phyloP scores from a whole-genome alignment of 1,140 invertebrate species.

The Drosophila erecta region DNA sequence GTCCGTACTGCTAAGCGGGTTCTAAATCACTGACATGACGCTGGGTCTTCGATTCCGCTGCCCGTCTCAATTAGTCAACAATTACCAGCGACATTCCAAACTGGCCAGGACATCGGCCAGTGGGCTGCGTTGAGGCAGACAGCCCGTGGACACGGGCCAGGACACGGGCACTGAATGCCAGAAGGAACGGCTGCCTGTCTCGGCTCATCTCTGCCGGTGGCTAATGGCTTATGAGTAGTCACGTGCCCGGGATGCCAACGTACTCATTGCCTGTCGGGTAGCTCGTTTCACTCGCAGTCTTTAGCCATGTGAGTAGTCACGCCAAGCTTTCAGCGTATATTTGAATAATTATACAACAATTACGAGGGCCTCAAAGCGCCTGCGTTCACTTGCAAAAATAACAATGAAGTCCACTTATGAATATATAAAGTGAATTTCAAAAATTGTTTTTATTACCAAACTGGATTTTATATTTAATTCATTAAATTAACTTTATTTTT shows the following conservation, averaged over 20 bases:
- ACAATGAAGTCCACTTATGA: neutral
- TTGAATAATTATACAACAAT: slow-evolving; percentile 74
- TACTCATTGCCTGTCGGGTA: slow-evolving; percentile 10
- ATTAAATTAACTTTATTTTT: too few relatives aligned
- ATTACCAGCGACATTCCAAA: slow-evolving; percentile 75
- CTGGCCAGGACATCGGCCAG: slow-evolving; percentile 32
- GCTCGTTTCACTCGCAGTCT: slow-evolving; percentile 11
- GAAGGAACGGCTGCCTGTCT: slow-evolving; percentile 12
- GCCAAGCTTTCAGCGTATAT: slow-evolving; percentile 52
- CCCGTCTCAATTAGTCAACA: slow-evolving; percentile 76
- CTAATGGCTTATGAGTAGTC: slow-evolving; percentile 82
- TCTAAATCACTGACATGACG: slow-evolving; percentile 71
- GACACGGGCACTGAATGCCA: slow-evolving; percentile 1
- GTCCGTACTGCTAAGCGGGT: slow-evolving; percentile 77
- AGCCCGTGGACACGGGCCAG: slow-evolving; percentile 6
- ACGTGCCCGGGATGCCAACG: slow-evolving; percentile 56
- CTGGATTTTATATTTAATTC: neutral
- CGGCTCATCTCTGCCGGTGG: slow-evolving; percentile 27
- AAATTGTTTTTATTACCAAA: neutral
- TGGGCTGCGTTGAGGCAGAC: slow-evolving; percentile 9
- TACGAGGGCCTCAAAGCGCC: slow-evolving; percentile 28
- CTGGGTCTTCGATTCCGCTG: slow-evolving; percentile 42
- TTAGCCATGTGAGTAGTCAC: slow-evolving; percentile 36
- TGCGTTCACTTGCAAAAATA: slow-evolving; percentile 22
- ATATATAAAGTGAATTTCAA: neutral